Percentiles rank a stretch among this genome's conserved stretches.
Conservation (phyloP, 1,140 invertebrate species). For the Onthophagus taurus region DNA sequence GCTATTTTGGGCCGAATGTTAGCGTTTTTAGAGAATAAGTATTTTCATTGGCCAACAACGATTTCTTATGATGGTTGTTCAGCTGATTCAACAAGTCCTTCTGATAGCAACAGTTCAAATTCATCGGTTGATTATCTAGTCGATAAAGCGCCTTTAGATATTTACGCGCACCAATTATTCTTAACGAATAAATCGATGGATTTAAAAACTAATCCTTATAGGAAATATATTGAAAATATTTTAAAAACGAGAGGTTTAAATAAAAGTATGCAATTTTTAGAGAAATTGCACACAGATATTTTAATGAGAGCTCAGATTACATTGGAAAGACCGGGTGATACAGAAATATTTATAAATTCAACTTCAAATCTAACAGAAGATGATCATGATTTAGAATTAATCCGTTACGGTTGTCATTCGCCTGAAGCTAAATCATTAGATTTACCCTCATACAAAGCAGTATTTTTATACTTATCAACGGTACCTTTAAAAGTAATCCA, state of each 20-base stretch:
- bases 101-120: conserved; percentile 31
- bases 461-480: conserved; percentile 75
- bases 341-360: conserved; percentile 13
- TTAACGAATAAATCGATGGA: conserved; percentile 29
- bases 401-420: conserved; percentile 66
- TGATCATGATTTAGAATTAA: conserved; percentile 41
- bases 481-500: conserved; percentile 80
- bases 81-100: conserved; percentile 22
- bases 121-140: conserved; percentile 25
- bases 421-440: conserved; percentile 62
- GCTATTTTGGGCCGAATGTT: conserved; percentile 68
- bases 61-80: conserved; percentile 13
- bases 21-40: conserved; percentile 40
- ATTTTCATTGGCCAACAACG: conserved; percentile 23
- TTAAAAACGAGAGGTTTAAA: conserved; percentile 75
- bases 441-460: conserved; percentile 71
- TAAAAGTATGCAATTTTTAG: conserved; percentile 65
- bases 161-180: conserved; percentile 23
- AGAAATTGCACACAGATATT: conserved; percentile 56
- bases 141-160: conserved; percentile 25
- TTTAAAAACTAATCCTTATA: conserved; percentile 42
- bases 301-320: conserved; percentile 60
- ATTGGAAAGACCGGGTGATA: conserved; percentile 46
- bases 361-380: conserved; percentile 15
- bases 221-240: conserved; percentile 76